Evolutionary conservation across 2,113 vertebrate species (phyloP), one percentile per base, ranked within the genome.

Genomic region (Cynopterus brachyotis): DNA sequence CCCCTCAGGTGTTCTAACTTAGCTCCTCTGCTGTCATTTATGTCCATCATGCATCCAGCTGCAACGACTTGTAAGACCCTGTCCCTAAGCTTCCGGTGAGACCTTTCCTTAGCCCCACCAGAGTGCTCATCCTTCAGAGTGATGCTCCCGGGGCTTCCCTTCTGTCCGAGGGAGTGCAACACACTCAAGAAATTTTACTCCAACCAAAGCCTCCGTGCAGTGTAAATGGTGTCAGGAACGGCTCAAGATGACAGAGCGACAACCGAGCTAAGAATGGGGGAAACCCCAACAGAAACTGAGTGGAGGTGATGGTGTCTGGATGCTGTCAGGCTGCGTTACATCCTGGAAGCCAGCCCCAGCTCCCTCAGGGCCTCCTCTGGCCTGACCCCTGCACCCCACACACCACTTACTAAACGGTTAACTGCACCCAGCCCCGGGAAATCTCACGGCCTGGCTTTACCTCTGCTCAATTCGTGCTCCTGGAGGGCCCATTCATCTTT

Each of bases 341-440:
- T 6, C 13, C 53, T 15, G 45, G 37, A 28, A 73, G 35, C 42
- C 78, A 22, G 37, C 16, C 32, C 59, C 22, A 42, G 62, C 35
- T 76, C 47, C 2, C 37, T 4, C 3, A 0, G 26, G 16, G 60
- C 45, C 45, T 5, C 32, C 4, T 10, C 32, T 5, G 28, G 24
- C 45, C 70, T 10, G n/a, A 3, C 6, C 5, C 15, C 45, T 12
- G 37, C 28, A 11, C 7, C 50, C 35, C 32, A 0, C 0, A 1
- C 55, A 40, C 28, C 67, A 6, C 37, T 17, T 2, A 1, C 20
- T 3, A 6, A 26, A 24, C 8, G 26, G 17, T 2, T 9, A 28
- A 35, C 0, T 13, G 4, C 5, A 40, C 5, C 1, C 19, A 45
- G 11, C 9, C 32, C 9, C 0, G 1, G 30, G 9, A 20, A 53